A percentile compares a stretch with the other conserved stretches of the same genome.
Conservation (phyloP, 1,140 invertebrate genomes). For the Varroa destructor region DNA sequence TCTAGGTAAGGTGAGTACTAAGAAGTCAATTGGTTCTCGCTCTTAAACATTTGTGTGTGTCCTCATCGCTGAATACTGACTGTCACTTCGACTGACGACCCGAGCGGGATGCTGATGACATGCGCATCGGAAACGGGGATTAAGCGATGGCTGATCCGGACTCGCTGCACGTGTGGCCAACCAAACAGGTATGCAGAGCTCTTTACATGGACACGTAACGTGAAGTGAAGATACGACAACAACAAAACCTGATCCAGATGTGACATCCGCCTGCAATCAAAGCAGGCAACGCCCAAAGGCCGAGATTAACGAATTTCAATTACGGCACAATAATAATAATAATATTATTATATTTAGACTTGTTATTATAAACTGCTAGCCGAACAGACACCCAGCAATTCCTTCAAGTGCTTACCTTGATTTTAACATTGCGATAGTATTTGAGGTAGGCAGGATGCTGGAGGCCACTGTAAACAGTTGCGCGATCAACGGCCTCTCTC, state of each 20-base stretch:
- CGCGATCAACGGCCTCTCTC: slow-evolving; percentile 26
- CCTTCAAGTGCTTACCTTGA: slow-evolving; percentile 33
- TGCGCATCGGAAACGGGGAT: slow-evolving; percentile 11
- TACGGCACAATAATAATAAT: no score
- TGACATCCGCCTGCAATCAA: no score
- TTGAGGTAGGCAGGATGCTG: slow-evolving; percentile 1
- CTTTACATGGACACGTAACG: slow-evolving; percentile 13
- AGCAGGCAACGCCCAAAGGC: no score
- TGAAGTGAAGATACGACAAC: neutral
- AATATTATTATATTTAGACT: neutral
- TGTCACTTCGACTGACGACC: slow-evolving; percentile 23
- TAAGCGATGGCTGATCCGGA: slow-evolving; percentile 14
- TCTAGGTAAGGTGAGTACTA: neutral
- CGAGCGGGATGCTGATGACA: neutral
- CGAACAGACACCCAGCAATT: slow-evolving; percentile 5
- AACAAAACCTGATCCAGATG: slow-evolving; percentile 4
- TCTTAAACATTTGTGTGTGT: no score
- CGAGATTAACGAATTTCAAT: no score
- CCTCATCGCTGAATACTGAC: neutral
- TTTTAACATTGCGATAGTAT: slow-evolving; percentile 22
- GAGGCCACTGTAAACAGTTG: slow-evolving; percentile 13
- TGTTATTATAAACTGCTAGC: neutral
- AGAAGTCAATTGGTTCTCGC: no score
- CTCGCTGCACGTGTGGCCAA: slow-evolving; percentile 16
- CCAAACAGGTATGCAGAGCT: slow-evolving; percentile 22